Percentiles rank a stretch among this genome's conserved stretches.
These are phyloP conservation scores for Rhinoraja longicauda DNA, from an alignment of 2,797 vertebrate genomes.

Conservation along the genomic window DNA sequence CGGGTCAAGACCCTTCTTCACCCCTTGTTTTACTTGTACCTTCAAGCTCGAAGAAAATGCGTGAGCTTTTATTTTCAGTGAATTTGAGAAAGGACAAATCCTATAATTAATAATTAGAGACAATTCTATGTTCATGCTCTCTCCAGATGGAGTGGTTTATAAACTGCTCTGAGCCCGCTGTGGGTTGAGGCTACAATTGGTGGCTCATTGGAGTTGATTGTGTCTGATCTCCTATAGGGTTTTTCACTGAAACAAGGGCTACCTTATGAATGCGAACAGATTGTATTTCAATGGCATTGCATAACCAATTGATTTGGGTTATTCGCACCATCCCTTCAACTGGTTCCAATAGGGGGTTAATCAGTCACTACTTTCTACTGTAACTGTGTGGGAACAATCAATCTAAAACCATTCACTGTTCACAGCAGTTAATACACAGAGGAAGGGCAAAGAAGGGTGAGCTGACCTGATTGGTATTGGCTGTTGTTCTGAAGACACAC, in stretches of 20 bases:
- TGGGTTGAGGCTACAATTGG: constrained; percentile 13
- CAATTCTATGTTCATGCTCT: neutral
- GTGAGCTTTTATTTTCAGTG: neutral
- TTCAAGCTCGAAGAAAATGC: neutral
- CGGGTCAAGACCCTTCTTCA: no score
- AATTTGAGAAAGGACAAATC: neutral
- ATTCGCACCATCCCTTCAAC: constrained; percentile 33
- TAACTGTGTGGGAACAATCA: constrained; percentile 25
- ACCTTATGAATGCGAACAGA: constrained; percentile 33
- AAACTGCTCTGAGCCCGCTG: neutral
- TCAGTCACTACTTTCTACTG: constrained; percentile 29
- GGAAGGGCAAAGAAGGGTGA: constrained; percentile 1
- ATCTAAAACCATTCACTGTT: constrained; percentile 19
- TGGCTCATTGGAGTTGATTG: constrained; percentile 28
- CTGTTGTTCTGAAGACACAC: constrained; percentile 15
- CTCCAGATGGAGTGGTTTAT: neutral
- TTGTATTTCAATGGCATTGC: constrained; percentile 25
- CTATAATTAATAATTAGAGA: constrained; percentile 12
- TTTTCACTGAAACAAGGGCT: constrained; percentile 31
- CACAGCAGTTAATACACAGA: constrained; percentile 28
- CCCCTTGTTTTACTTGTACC: neutral
- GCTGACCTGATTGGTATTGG: constrained; percentile 30
- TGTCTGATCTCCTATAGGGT: constrained; percentile 12
- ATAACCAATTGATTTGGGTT: constrained; percentile 23
- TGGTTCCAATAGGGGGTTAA: constrained; percentile 23